These are phyloP conservation scores for Pachyrhynchus sulphureomaculatus DNA, from an alignment of 1,140 invertebrate species.

Conservation along the genomic window DNA sequence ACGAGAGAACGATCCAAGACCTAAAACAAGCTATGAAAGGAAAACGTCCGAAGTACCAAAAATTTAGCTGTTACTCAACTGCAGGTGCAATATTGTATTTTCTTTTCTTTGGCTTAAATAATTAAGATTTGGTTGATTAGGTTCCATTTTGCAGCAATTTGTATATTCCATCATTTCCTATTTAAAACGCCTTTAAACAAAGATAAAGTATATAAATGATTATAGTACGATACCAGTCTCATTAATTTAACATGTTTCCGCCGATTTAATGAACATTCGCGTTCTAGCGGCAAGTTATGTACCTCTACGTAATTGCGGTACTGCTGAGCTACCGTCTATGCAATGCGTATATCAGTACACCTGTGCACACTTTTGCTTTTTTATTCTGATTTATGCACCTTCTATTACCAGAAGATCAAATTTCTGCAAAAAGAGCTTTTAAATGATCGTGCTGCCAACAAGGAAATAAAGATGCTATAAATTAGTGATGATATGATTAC, in stretches of 20 bases:
- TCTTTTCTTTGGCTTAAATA: too few species aligned
- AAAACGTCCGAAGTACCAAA: too few species aligned
- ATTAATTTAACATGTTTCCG: conserved; percentile 7
- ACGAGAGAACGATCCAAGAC: too few species aligned
- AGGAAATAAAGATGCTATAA: background rate
- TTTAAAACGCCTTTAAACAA: background rate
- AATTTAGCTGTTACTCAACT: too few species aligned
- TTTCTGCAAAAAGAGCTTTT: conserved; percentile 3
- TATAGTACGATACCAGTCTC: background rate
- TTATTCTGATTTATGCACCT: conserved; percentile 6
- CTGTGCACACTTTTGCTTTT: conserved; percentile 1
- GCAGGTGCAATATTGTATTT: too few species aligned
- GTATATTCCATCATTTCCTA: too few species aligned
- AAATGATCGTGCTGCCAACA: conserved; percentile 12
- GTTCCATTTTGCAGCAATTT: too few species aligned
- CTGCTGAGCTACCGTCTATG: conserved; percentile 9
- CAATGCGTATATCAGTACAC: conserved; percentile 2
- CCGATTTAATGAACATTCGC: conserved; percentile 1
- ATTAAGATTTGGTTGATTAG: too few species aligned
- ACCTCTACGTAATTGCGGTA: conserved; percentile 13
- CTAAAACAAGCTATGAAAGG: too few species aligned
- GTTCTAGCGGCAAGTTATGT: conserved; percentile 16
- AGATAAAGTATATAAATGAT: conserved; percentile 2
- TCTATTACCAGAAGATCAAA: background rate
- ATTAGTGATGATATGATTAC: conserved; percentile 10